Evolutionary conservation across 2,888 invertebrate species (phyloP).

Genomic region (Bellardia pandia): DNA sequence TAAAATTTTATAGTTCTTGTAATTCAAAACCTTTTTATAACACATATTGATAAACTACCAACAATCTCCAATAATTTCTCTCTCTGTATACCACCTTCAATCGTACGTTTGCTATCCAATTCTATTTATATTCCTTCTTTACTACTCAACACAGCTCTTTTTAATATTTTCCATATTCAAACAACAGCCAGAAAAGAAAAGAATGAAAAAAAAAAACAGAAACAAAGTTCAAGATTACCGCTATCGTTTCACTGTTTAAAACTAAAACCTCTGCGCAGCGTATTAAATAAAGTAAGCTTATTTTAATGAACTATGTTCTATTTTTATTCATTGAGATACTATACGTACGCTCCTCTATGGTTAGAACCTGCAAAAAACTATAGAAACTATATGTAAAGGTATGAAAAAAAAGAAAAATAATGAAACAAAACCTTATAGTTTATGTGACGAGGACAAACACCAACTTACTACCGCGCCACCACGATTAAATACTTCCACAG

Average conservation of each 20-base stretch:
- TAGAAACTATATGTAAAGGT: too few species aligned
- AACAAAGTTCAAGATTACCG: constrained; percentile 82
- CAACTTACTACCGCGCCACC: constrained; percentile 70
- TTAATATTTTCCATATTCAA: constrained; percentile 70
- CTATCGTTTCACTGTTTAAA: constrained; percentile 78
- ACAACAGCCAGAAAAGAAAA: constrained; percentile 59
- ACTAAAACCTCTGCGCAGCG: constrained; percentile 62
- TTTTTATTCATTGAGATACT: constrained; percentile 80
- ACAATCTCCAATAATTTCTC: constrained; percentile 27
- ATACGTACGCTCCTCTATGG: constrained; percentile 70
- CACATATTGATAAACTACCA: too few species aligned
- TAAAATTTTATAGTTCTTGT: too few species aligned
- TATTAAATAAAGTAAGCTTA: constrained; percentile 70
- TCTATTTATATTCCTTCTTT: constrained; percentile 34
- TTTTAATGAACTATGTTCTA: constrained; percentile 83
- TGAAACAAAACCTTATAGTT: constrained; percentile 53
- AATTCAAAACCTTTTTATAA: too few species aligned
- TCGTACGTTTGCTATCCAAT: constrained; percentile 20
- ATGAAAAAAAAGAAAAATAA: constrained; percentile 39
- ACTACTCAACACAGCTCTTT: constrained; percentile 31
- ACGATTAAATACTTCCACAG: constrained; percentile 69
- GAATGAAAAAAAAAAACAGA: constrained; percentile 53
- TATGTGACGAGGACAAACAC: constrained; percentile 63
- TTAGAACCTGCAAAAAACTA: constrained; percentile 74
- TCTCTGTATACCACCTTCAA: constrained; percentile 65